phyloP scores from a whole-genome alignment of 1,140 invertebrate genomes.

The Calephelis virginiensis region DNA sequence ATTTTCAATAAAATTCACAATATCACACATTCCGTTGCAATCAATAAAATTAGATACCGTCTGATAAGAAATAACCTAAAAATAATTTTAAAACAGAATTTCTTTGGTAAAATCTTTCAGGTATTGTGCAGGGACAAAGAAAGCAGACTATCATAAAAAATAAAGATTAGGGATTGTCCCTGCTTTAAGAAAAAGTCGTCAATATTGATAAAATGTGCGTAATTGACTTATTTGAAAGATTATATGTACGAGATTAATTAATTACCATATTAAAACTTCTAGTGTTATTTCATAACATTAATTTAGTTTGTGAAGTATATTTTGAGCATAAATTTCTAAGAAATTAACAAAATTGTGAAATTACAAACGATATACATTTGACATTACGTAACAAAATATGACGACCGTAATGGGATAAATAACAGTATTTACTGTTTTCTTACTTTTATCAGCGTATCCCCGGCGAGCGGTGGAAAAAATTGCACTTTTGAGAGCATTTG shows the following conservation, averaged over 20 bases:
- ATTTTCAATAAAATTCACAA: too few species aligned
- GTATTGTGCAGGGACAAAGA: background rate
- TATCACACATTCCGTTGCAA: background rate
- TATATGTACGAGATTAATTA: background rate
- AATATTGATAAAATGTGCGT: slow-evolving; percentile 39
- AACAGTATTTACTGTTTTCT: slow-evolving; percentile 37
- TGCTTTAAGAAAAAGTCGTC: background rate
- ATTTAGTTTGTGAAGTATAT: background rate
- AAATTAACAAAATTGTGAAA: background rate
- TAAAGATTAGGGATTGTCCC: background rate
- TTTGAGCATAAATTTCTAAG: background rate
- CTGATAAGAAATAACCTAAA: slow-evolving; percentile 41
- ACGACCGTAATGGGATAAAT: slow-evolving; percentile 45
- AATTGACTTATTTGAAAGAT: slow-evolving; percentile 2
- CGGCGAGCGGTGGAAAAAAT: slow-evolving; percentile 58
- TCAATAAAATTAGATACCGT: background rate
- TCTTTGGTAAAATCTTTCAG: background rate
- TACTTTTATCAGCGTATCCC: slow-evolving; percentile 75
- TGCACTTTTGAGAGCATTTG: slow-evolving; percentile 67
- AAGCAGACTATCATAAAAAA: background rate
- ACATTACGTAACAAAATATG: slow-evolving; percentile 77
- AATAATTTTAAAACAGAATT: background rate
- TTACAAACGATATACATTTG: slow-evolving; percentile 36
- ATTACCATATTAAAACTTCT: background rate
- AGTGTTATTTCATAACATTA: background rate